A percentile compares a stretch with the other conserved stretches of the same genome.
These are phyloP conservation scores for Chaetura pelagica DNA, from an alignment of 2,113 vertebrate genomes.

Conservation along the genomic window DNA sequence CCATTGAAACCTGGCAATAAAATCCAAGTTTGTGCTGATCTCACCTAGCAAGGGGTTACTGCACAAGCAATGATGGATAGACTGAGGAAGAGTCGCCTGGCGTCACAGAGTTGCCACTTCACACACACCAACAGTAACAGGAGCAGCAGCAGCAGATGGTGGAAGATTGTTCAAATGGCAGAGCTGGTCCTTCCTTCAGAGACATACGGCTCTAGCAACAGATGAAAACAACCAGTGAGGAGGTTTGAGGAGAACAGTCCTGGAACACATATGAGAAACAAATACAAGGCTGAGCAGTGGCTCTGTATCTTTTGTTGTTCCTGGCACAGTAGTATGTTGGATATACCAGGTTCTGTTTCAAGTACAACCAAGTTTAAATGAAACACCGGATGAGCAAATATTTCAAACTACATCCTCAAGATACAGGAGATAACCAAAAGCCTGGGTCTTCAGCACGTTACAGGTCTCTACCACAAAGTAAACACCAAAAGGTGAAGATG, in stretches of 20 bases:
- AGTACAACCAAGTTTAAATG: slow-evolving; percentile 35
- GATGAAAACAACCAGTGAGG: slow-evolving; percentile 29
- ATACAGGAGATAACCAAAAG: neutral
- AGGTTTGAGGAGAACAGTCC: slow-evolving; percentile 32
- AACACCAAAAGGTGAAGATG: neutral
- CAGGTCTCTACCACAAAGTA: neutral
- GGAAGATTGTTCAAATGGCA: slow-evolving; percentile 7
- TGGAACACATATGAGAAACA: slow-evolving; percentile 32
- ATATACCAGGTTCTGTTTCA: neutral
- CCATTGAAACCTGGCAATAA: neutral
- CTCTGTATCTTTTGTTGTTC: slow-evolving; percentile 30
- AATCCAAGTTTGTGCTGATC: neutral
- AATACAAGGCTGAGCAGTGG: slow-evolving; percentile 11
- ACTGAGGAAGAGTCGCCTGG: neutral
- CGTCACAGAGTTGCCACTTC: neutral
- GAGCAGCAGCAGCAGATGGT: slow-evolving; percentile 42
- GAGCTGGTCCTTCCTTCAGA: neutral
- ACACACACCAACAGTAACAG: neutral
- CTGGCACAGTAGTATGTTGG: neutral
- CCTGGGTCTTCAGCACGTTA: neutral
- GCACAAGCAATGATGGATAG: neutral
- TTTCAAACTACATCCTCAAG: neutral
- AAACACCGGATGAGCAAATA: neutral
- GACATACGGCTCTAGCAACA: slow-evolving; percentile 20
- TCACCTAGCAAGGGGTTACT: neutral